Evolutionary conservation across 2,797 vertebrate species (phyloP), one percentile per base, ranked within the genome.

Genomic region (Clarias platycephalus): DNA sequence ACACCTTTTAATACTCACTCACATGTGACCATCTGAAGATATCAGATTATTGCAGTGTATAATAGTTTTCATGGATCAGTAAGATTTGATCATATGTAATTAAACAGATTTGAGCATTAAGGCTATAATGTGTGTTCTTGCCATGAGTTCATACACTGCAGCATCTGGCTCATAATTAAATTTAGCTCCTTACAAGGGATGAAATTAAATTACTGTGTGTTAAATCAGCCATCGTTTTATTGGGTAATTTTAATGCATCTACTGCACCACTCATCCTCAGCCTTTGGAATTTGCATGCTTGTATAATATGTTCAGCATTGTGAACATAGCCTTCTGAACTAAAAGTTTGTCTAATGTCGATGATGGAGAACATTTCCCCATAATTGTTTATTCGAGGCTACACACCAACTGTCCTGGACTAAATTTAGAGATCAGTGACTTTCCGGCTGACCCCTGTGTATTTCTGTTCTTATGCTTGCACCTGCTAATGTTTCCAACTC

Each of bases 101-200:
- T 70, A 85, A 81, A 76, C 49, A 28, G 49, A 70, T 85, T 85
- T 84, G 34, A 24, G 34, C 75, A 9, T 20, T 37, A 40, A 60
- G 49, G 63, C 75, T 57, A 22, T 60, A 40, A 60, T 58, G 37
- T 53, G 53, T 68, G 79, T 74, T 81, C 34, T 44, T 80, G 28
- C 70, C 24, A 49, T 10, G 44, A 81, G 53, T 67, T 85, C 34
- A 81, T 81, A 40, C 49, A 81, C 53, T 76, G 55, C n/a, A 76
- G 84, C 16, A 74, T 34, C 53, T 81, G 71, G 60, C 62, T 81
- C 31, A 60, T 68, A 77, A 82, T 77, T 68, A 55, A 64, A 76
- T 68, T 62, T 76, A 15, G 53, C 31, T 68, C 6, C 12, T 60
- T 81, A 44, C 62, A 60, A 58, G 18, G 49, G 62, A 68, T 64